Evolutionary conservation across 2,113 vertebrate genomes (phyloP).

Genomic region (Lontra canadensis): DNA sequence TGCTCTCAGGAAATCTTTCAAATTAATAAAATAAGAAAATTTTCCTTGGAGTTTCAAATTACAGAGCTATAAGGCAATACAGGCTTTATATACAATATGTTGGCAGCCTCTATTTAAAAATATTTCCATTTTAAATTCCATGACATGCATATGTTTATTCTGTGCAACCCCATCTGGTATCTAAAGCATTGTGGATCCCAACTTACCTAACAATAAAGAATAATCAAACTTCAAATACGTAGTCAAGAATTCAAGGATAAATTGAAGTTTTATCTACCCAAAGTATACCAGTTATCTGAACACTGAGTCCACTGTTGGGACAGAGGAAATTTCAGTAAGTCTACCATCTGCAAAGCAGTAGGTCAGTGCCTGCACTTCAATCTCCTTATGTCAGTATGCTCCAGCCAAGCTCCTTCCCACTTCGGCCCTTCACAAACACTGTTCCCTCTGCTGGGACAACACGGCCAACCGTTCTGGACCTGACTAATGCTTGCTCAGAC

Average conservation of each 20-base stretch:
- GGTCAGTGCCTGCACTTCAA: not conserved
- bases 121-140: slow-evolving; percentile 37
- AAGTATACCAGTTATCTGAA: not conserved
- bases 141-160: not conserved
- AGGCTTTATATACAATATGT: not conserved
- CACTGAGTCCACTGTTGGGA: not conserved
- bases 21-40: not conserved
- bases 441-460: not conserved
- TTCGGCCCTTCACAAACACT: not conserved
- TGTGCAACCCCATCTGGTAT: not conserved
- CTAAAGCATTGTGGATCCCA: not conserved
- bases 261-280: not conserved
- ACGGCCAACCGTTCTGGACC: not conserved
- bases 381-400: not conserved
- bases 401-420: not conserved
- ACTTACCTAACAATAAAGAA: not conserved
- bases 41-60: not conserved
- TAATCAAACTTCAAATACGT: not conserved
- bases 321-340: not conserved
- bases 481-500: not conserved
- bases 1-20: not conserved
- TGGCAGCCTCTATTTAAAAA: not conserved
- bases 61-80: not conserved
- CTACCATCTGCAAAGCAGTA: not conserved
- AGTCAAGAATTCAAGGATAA: not conserved